These are phyloP conservation scores for Sebastes wilsoni DNA, from an alignment of 2,797 vertebrate genomes.

Conservation along the genomic window DNA sequence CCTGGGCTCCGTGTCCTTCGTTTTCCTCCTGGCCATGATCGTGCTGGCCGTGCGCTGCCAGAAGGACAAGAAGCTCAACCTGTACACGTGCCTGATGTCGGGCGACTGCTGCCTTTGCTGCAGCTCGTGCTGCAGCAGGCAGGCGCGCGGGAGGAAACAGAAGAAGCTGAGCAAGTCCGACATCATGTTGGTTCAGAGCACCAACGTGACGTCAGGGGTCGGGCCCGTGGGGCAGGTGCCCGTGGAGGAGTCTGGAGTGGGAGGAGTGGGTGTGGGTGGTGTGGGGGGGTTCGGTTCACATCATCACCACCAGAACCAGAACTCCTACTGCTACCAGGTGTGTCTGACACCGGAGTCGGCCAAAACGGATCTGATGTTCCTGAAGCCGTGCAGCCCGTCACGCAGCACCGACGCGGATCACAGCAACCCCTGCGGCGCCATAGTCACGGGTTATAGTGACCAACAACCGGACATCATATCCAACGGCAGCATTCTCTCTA, in stretches of 20 bases:
- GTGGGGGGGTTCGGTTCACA: constrained; percentile 86
- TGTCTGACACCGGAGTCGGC: constrained; percentile 98
- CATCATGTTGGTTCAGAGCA: constrained; percentile 98
- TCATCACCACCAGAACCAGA: constrained; percentile 96
- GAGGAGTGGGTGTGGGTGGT: constrained; percentile 59
- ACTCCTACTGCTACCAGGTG: constrained; percentile 98
- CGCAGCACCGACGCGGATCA: constrained; percentile 93
- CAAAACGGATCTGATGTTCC: constrained; percentile 99
- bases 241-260: constrained; percentile 88
- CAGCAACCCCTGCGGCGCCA: constrained; percentile 92
- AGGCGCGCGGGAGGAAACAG: constrained; percentile 89
- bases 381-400: constrained; percentile 96
- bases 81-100: constrained; percentile 92
- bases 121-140: constrained; percentile 89
- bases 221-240: constrained; percentile 86
- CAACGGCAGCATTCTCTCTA: constrained; percentile 96
- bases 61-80: constrained; percentile 96
- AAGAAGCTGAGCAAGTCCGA: constrained; percentile 99
- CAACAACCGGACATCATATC: constrained; percentile 98
- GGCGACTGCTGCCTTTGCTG: constrained; percentile 93
- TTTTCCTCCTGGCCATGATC: constrained; percentile 97
- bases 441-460: constrained; percentile 93
- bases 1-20: constrained; percentile 94
- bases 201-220: constrained; percentile 84
- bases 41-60: constrained; percentile 96